Conservation (phyloP, 1,140 invertebrate species). For the Drosophila tsacasi region DNA sequence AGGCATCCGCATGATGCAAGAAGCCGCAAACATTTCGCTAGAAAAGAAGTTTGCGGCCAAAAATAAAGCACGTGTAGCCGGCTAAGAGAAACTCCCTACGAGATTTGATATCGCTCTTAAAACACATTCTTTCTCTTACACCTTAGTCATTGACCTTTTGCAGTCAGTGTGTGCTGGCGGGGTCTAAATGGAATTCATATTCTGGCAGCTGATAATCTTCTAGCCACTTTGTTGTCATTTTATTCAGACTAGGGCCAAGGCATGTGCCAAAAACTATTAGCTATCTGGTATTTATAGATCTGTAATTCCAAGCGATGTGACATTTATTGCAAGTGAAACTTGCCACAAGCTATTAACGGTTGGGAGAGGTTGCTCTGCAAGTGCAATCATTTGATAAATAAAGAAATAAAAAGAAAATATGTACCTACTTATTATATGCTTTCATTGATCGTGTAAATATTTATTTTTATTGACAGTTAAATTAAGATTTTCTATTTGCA, state of each 20-base stretch:
- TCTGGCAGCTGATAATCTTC: constrained; percentile 8
- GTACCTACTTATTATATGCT: no score
- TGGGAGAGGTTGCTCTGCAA: not conserved
- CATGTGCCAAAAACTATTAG: constrained; percentile 20
- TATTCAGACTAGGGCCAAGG: not conserved
- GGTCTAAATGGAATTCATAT: constrained; percentile 3
- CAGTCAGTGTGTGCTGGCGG: not conserved
- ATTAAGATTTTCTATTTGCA: not conserved
- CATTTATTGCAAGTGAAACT: constrained; percentile 16
- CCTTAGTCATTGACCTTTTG: constrained; percentile 51
- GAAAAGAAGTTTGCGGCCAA: constrained; percentile 35
- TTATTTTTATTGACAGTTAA: no score
- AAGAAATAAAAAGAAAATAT: not conserved
- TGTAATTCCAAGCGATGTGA: constrained; percentile 9
- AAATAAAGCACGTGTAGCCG: constrained; percentile 47
- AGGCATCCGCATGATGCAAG: constrained; percentile 64
- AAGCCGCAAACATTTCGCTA: constrained; percentile 59
- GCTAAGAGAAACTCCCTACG: constrained; percentile 27
- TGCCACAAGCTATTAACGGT: constrained; percentile 16
- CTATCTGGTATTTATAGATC: not conserved
- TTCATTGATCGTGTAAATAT: not conserved
- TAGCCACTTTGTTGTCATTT: constrained; percentile 7
- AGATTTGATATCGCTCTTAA: constrained; percentile 21
- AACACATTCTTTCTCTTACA: not conserved
- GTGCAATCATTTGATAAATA: not conserved